Evolutionary conservation across 2,797 vertebrate species (phyloP).

Genomic region (Chrosomus eos): DNA sequence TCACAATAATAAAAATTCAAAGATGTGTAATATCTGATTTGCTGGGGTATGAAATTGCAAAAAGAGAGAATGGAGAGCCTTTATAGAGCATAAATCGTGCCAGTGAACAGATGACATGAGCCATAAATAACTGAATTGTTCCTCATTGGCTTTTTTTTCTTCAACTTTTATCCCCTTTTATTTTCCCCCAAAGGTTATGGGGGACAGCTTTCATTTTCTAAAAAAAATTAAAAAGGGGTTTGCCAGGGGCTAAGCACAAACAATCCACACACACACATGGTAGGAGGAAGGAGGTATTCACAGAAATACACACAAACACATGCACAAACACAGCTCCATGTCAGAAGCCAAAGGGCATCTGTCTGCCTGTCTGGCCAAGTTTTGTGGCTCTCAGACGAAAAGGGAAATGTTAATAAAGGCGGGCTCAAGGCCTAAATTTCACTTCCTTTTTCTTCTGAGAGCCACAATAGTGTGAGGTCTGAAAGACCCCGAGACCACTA

Average conservation of each 20-base stretch:
- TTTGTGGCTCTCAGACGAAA: slow-evolving; percentile 20
- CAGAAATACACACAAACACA: slow-evolving; percentile 25
- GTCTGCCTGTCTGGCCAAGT: slow-evolving; percentile 55
- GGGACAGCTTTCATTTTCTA: slow-evolving; percentile 13
- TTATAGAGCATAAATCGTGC: slow-evolving; percentile 58
- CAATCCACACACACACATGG: slow-evolving; percentile 7
- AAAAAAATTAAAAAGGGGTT: neutral
- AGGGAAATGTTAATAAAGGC: slow-evolving; percentile 32
- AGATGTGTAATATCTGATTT: slow-evolving; percentile 31
- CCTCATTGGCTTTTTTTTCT: slow-evolving; percentile 16
- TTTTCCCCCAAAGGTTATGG: slow-evolving; percentile 5
- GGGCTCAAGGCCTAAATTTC: no score
- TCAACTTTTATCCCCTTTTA: slow-evolving; percentile 13
- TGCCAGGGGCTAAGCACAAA: neutral
- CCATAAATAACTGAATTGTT: slow-evolving; percentile 29
- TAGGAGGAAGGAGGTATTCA: neutral
- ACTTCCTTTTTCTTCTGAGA: no score
- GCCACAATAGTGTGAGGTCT: neutral
- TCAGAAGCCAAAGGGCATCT: slow-evolving; percentile 65
- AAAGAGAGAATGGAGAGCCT: slow-evolving; percentile 19
- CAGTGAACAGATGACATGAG: slow-evolving; percentile 40
- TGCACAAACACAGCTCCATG: slow-evolving; percentile 27
- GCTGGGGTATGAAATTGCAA: slow-evolving; percentile 35
- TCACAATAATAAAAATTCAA: slow-evolving; percentile 31
- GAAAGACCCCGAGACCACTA: slow-evolving; percentile 6